Evolutionary conservation across 2,888 invertebrate genomes (phyloP).

Genomic region (Parapristionchus giblindavisi): DNA sequence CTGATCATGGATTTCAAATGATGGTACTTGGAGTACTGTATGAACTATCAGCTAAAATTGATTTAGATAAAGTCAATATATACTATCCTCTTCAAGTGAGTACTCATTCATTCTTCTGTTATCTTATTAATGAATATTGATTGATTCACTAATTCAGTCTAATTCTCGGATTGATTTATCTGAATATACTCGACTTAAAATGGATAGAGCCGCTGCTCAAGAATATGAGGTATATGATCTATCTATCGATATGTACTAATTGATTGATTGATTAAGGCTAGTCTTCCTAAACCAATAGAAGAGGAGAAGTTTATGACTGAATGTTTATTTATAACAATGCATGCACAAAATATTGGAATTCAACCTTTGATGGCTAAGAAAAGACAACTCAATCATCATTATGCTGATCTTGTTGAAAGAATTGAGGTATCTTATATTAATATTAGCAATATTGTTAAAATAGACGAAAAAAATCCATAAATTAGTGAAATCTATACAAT

Average conservation of each 20-base stretch:
- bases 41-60: conserved; percentile 85
- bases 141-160: conserved; percentile 70
- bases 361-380: conserved; percentile 79
- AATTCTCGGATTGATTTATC: conserved; percentile 69
- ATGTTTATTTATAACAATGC: conserved; percentile 94
- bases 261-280: conserved; percentile 42
- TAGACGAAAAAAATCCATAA: neutral
- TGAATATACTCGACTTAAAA: conserved; percentile 81
- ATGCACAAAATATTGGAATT: conserved; percentile 90
- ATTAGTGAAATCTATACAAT: neutral
- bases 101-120: neutral
- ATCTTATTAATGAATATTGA: neutral
- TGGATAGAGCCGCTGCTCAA: conserved; percentile 72
- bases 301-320: conserved; percentile 89
- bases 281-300: conserved; percentile 4
- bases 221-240: conserved; percentile 15
- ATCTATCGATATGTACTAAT: neutral
- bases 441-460: neutral
- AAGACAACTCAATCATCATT: conserved; percentile 46
- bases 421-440: conserved; percentile 38
- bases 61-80: conserved; percentile 83
- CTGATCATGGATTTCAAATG: conserved; percentile 93
- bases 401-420: conserved; percentile 43
- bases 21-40: conserved; percentile 91
- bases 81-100: conserved; percentile 83